A percentile compares a stretch with the other conserved stretches of the same genome.
phyloP scores from a whole-genome alignment of 2,888 invertebrate genomes.

The Troilus luridus region DNA sequence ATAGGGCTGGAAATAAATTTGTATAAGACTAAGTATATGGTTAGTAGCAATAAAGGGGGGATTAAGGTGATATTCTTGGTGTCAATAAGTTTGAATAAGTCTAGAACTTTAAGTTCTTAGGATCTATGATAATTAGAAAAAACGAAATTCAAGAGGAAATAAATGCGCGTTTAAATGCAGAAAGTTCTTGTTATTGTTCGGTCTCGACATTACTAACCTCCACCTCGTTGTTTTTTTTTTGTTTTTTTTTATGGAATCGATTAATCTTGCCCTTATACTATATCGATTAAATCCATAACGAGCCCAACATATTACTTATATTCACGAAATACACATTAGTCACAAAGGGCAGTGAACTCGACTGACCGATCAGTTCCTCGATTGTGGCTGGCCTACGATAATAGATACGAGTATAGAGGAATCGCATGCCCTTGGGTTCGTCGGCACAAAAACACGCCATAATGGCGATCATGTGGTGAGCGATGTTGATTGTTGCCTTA shows the following conservation, averaged over 20 bases:
- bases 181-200: too few relatives aligned
- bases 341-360: background rate
- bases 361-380: background rate
- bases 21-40: too few relatives aligned
- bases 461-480: background rate
- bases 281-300: background rate
- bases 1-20: too few relatives aligned
- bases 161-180: too few relatives aligned
- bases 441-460: slow-evolving; percentile 21
- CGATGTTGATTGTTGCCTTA: background rate
- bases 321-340: background rate
- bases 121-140: too few relatives aligned
- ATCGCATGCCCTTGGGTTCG: slow-evolving; percentile 35
- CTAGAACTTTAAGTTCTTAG: too few relatives aligned
- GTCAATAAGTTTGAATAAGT: too few relatives aligned
- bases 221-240: too few relatives aligned
- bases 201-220: too few relatives aligned
- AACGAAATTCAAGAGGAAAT: too few relatives aligned
- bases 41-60: too few relatives aligned
- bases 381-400: background rate
- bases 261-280: background rate
- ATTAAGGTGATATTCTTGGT: too few relatives aligned
- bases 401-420: background rate
- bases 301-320: background rate
- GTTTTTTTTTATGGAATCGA: background rate